A percentile compares a stretch with the other conserved stretches of the same genome.
Evolutionary conservation across 2,113 vertebrate genomes (phyloP).

Genomic region (Pterocles orientalis): DNA sequence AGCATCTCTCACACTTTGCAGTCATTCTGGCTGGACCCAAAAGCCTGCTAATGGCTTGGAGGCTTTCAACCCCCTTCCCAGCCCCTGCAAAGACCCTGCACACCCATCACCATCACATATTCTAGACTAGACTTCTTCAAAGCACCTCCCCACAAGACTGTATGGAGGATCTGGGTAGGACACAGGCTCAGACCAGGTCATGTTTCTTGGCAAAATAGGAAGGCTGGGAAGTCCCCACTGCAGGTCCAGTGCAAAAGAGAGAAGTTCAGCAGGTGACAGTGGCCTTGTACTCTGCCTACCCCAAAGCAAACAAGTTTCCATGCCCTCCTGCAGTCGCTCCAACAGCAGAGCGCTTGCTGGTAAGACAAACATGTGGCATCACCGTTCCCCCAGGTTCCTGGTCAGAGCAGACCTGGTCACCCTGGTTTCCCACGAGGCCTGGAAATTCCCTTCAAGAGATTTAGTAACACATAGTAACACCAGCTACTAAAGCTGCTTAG

Average conservation of each 20-base stretch:
- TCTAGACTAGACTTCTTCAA: background rate
- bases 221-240: background rate
- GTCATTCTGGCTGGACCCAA: background rate
- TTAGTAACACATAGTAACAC: slow-evolving; percentile 20
- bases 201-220: background rate
- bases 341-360: background rate
- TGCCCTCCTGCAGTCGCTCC: background rate
- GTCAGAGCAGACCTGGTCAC: background rate
- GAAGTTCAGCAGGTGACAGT: background rate
- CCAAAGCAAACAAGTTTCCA: background rate
- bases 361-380: background rate
- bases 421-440: background rate
- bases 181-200: background rate
- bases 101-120: background rate
- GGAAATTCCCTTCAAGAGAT: background rate
- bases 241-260: background rate
- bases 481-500: slow-evolving; percentile 26
- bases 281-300: background rate
- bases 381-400: background rate
- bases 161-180: background rate
- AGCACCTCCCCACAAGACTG: background rate
- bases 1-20: background rate
- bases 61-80: background rate
- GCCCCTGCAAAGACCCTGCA: background rate
- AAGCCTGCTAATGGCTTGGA: background rate